phyloP scores from a whole-genome alignment of 2,797 vertebrate genomes.

The Dermochelys coriacea region DNA sequence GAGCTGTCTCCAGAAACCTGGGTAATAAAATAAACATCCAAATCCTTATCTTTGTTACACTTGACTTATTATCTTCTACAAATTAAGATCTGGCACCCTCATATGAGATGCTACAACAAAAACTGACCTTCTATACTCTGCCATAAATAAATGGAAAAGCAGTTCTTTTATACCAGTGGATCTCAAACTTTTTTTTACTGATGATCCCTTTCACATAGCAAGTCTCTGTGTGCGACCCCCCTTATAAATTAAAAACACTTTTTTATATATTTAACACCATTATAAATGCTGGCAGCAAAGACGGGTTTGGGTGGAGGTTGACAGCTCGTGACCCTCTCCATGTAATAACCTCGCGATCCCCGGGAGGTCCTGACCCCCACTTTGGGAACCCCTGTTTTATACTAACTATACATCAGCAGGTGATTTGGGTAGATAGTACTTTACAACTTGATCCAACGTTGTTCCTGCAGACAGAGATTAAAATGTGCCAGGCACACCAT shows the following conservation, averaged over 20 bases:
- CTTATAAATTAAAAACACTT: no score
- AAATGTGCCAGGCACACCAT: not conserved
- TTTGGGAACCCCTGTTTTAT: not conserved
- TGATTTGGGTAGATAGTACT: not conserved
- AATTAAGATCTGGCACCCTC: not conserved
- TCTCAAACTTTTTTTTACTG: no score
- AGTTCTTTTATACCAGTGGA: not conserved
- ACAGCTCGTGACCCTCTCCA: no score
- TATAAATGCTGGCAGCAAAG: no score
- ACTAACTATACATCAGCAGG: not conserved
- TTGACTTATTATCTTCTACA: not conserved
- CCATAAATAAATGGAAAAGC: not conserved
- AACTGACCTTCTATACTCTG: accelerated
- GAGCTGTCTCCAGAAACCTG: not conserved
- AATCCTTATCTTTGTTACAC: not conserved
- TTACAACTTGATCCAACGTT: not conserved
- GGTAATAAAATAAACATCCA: not conserved
- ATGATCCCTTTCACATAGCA: no score
- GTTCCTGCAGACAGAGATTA: not conserved
- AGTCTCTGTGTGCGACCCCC: no score
- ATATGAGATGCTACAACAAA: not conserved
- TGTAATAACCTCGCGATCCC: no score
- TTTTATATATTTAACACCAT: no score
- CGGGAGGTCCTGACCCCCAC: no score
- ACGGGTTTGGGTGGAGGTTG: no score